Conservation (phyloP, 2,797 vertebrate species). For the Tenualosa thibaudeaui region DNA sequence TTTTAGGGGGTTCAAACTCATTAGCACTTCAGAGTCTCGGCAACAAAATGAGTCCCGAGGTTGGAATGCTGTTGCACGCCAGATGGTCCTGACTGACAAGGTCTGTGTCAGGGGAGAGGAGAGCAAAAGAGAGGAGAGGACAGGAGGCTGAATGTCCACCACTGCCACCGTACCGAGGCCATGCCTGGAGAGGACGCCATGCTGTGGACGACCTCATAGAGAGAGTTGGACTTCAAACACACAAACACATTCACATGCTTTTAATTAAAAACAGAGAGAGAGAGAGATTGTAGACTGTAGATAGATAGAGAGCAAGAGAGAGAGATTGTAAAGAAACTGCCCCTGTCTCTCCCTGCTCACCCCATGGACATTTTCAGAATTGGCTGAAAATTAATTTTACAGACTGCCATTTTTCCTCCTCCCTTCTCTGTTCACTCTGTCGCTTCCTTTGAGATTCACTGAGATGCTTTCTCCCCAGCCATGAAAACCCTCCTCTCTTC, state of each 20-base stretch:
- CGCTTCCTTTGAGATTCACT: not conserved
- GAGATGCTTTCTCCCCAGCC: not conserved
- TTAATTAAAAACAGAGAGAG: slow-evolving; percentile 9
- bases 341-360: not conserved
- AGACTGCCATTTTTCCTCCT: slow-evolving; percentile 38
- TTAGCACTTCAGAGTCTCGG: slow-evolving; percentile 45
- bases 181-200: not conserved
- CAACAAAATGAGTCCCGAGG: slow-evolving; percentile 24
- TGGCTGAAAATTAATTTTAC: slow-evolving; percentile 42
- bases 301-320: slow-evolving; percentile 17
- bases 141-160: not conserved
- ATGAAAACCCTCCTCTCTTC: not conserved
- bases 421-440: not conserved
- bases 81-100: slow-evolving; percentile 27
- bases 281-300: not conserved
- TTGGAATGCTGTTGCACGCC: not conserved
- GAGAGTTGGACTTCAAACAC: not conserved
- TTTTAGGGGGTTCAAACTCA: slow-evolving; percentile 26
- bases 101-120: not conserved
- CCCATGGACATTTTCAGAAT: slow-evolving; percentile 36
- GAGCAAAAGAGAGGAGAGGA: not conserved
- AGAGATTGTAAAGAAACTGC: slow-evolving; percentile 25
- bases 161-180: too few species aligned
- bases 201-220: not conserved
- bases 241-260: not conserved